Evolutionary conservation across 2,888 invertebrate genomes (phyloP).

Genomic region (Flexamia atlantica): DNA sequence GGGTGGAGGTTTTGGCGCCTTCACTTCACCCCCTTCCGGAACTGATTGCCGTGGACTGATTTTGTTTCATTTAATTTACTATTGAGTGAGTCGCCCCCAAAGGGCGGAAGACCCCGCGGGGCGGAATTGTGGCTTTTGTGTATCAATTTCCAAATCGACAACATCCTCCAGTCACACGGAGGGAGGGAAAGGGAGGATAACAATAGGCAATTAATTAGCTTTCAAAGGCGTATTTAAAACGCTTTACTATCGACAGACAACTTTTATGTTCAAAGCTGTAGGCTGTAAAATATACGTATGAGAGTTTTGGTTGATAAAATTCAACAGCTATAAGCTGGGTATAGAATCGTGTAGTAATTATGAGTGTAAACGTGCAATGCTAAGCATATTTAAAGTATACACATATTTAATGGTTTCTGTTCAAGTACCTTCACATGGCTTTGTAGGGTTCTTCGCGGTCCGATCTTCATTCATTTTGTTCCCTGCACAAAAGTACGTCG

Average conservation of each 20-base stretch:
- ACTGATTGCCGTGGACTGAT: conserved; percentile 57
- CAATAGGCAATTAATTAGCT: conserved; percentile 9
- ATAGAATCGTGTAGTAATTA: too few relatives aligned
- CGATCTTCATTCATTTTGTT: too few relatives aligned
- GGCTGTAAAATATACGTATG: too few relatives aligned
- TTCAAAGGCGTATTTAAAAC: neutral
- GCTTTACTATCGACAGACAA: neutral
- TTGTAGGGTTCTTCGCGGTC: too few relatives aligned
- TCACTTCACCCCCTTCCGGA: conserved; percentile 34
- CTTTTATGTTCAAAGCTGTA: too few relatives aligned
- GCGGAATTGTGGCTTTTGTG: conserved; percentile 58
- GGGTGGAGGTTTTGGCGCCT: neutral
- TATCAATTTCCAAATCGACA: conserved; percentile 53
- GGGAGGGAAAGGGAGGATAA: neutral
- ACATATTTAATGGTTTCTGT: too few relatives aligned
- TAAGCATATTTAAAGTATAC: too few relatives aligned
- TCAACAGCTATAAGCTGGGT: too few relatives aligned
- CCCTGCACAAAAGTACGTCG: too few relatives aligned
- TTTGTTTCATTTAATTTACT: conserved; percentile 63
- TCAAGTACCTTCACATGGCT: too few relatives aligned
- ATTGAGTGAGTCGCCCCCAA: conserved; percentile 45
- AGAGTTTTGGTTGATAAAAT: too few relatives aligned
- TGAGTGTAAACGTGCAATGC: too few relatives aligned
- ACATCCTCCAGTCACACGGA: conserved; percentile 35
- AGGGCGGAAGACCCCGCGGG: conserved; percentile 62